Evolutionary conservation across 2,797 vertebrate species (phyloP).

Genomic region (Smutsia temminckii): DNA sequence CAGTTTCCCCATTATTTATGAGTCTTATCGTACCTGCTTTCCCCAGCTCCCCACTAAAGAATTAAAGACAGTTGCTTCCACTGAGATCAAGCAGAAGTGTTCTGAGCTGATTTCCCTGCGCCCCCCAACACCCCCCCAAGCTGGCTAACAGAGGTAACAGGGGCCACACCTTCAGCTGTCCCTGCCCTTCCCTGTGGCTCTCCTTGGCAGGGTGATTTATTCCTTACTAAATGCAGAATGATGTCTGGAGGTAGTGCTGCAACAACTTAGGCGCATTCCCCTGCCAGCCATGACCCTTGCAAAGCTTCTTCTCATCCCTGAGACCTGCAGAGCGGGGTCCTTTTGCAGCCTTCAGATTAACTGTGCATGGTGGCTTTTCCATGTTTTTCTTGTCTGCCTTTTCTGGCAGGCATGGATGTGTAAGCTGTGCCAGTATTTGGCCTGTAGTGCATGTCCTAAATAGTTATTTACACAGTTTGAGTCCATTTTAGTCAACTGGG

Average conservation of each 20-base stretch:
- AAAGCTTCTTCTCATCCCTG: background rate
- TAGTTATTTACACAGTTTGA: conserved; percentile 82
- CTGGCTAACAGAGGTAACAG: background rate
- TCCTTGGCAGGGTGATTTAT: background rate
- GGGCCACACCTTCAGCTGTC: background rate
- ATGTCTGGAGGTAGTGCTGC: background rate
- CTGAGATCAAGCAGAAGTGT: background rate
- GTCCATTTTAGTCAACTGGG: conserved; percentile 79
- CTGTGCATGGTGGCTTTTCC: conserved; percentile 38
- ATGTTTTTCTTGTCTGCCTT: conserved; percentile 58
- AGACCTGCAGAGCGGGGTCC: conserved; percentile 56
- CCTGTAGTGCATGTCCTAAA: conserved; percentile 70
- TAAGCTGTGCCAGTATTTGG: conserved; percentile 61
- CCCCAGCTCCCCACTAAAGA: background rate
- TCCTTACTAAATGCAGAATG: background rate
- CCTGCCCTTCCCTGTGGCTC: background rate
- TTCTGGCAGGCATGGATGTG: conserved; percentile 60
- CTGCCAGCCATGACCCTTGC: conserved; percentile 37
- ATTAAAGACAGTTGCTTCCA: background rate
- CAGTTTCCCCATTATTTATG: background rate
- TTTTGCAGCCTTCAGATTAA: conserved; percentile 54
- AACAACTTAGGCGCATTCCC: background rate
- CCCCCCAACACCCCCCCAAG: background rate
- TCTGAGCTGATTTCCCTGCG: background rate
- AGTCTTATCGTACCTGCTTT: background rate